Evolutionary conservation across 2,113 vertebrate species (phyloP), one percentile per base, ranked within the genome.

Genomic region (Carlito syrichta): DNA sequence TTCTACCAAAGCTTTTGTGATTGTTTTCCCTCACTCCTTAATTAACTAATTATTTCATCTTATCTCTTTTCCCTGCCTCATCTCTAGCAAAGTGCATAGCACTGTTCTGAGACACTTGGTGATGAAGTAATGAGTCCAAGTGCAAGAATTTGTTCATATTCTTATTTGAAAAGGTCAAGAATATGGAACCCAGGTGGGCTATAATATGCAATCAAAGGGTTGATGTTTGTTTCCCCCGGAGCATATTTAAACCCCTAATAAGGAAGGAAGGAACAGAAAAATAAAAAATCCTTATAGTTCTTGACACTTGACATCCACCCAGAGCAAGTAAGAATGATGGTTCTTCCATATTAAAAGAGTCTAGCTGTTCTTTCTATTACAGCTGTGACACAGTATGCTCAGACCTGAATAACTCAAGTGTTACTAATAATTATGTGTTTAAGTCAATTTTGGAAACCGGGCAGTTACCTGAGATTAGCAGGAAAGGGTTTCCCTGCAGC

Each of bases 1-100:
- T 83, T 56, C 89, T 56, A 77, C 84, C 60, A 58, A 96, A 83
- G 69, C 6, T 1, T 38, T 81, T 30, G 35, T 84, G 58, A 86
- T 79, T 96, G 54, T 69, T 76, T 81, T 54, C 60, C 82, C 50
- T 78, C 54, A 54, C 45, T 93, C n/a, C 25, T 95, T 96, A 93
- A 95, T 52, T 92, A 76, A 81, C 81, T 94, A 38, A 96, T 97
- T 96, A 81, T 95, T 92, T 93, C 84, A 62, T 68, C 74, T 93
- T 93, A 58, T 84, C 91, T 95, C 88, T 56, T 23, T 71, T 68
- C 38, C 74, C 66, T 43, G 86, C 22, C 58, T 88, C 60, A 96
- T 83, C 76, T 50, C 81, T 62, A 54, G 77, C 76, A 56, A 93
- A 90, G 38, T 38, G 12, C 50, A 40, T 0, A 73, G 54, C 89